Evolutionary conservation across 2,888 invertebrate species (phyloP).

Genomic region (Aspidapion aeneum): DNA sequence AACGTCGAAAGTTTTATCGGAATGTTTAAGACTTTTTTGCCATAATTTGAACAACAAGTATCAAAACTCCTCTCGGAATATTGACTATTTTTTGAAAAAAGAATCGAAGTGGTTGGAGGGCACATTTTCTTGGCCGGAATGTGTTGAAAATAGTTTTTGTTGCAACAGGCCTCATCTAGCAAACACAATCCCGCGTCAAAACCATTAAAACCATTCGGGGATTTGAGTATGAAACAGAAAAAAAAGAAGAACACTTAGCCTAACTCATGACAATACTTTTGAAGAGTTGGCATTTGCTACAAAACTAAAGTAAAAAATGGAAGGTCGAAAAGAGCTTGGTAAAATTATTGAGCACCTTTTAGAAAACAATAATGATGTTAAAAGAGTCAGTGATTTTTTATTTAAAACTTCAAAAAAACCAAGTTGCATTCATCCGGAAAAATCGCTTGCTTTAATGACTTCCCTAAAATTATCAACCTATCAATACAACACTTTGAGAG

Average conservation of each 20-base stretch:
- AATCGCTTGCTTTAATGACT: conserved; percentile 1
- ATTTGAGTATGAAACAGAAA: neutral
- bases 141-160: neutral
- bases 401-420: neutral
- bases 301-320: neutral
- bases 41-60: neutral
- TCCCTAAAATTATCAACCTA: conserved; percentile 2
- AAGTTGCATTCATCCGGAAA: neutral
- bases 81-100: no score
- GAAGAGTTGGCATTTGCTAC: neutral
- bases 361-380: neutral
- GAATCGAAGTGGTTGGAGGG: neutral
- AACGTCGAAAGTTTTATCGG: neutral
- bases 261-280: neutral
- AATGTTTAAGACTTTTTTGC: neutral
- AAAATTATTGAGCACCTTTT: neutral
- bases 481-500: neutral
- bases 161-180: neutral
- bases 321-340: neutral
- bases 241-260: neutral
- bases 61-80: no score
- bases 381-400: conserved; percentile 2
- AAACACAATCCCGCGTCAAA: neutral
- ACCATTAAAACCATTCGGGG: neutral
- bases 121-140: neutral